A percentile compares a stretch with the other conserved stretches of the same genome.
Conservation (phyloP, 2,113 vertebrate genomes). For the Cyphomyrus discorhynchus region DNA sequence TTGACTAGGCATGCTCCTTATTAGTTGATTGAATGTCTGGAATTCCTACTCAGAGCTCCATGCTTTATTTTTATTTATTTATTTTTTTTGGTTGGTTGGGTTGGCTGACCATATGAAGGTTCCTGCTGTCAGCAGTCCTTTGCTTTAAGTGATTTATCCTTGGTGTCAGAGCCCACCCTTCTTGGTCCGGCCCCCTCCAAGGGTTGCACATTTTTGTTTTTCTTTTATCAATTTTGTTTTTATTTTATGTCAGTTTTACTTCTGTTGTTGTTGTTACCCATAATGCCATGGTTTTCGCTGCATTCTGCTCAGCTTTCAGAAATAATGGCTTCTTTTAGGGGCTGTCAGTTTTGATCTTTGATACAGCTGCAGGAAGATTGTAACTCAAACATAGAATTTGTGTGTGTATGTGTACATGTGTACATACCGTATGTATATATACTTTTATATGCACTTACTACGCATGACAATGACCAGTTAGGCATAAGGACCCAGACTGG, state of each 20-base stretch:
- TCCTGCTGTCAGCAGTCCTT: not conserved
- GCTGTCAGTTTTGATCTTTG: not conserved
- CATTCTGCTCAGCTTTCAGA: not conserved
- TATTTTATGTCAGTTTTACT: not conserved
- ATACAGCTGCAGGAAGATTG: not conserved
- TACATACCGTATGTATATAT: not conserved
- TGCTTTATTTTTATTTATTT: not conserved
- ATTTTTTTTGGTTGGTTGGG: not conserved
- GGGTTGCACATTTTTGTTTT: not conserved
- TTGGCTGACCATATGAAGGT: not conserved
- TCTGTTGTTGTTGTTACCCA: not conserved
- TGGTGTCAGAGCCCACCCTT: not conserved
- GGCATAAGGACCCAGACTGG: not conserved
- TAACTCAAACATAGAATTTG: not conserved
- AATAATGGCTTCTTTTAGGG: conserved; percentile 1
- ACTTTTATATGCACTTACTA: not conserved
- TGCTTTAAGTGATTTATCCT: not conserved
- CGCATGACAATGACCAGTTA: not conserved
- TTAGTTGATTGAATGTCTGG: not conserved
- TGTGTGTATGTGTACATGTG: not conserved
- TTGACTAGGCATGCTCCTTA: not conserved
- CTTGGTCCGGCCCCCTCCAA: not conserved
- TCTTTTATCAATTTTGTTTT: not conserved
- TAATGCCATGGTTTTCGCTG: not conserved
- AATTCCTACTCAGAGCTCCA: not conserved